A percentile compares a stretch with the other conserved stretches of the same genome.
Conservation (phyloP, 2,888 invertebrate genomes). For the Drosophila helvetica region DNA sequence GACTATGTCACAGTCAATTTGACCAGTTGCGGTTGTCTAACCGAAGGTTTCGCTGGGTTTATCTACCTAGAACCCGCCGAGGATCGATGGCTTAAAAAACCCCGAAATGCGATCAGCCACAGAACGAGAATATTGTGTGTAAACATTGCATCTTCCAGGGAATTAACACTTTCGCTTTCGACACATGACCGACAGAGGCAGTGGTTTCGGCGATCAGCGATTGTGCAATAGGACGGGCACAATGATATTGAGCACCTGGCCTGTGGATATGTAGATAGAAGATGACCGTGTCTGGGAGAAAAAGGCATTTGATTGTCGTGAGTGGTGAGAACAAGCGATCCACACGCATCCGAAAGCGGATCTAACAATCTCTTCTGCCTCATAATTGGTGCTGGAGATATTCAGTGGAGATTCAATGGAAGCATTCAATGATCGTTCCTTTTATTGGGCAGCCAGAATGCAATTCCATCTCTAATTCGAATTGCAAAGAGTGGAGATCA, state of each 20-base stretch:
- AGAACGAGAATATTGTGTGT: conserved; percentile 33
- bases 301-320: not conserved
- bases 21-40: conserved; percentile 18
- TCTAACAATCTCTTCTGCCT: no score
- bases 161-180: conserved; percentile 75
- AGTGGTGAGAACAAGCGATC: no score
- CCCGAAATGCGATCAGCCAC: conserved; percentile 24
- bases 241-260: no score
- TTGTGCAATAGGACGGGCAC: not conserved
- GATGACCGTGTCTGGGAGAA: not conserved
- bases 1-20: conserved; percentile 62
- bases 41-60: conserved; percentile 10
- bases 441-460: no score
- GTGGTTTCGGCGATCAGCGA: not conserved
- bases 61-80: conserved; percentile 29
- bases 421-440: no score
- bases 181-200: conserved; percentile 15
- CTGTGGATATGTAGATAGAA: not conserved
- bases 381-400: no score
- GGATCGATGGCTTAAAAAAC: not conserved
- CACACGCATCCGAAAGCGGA: not conserved
- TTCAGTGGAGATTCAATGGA: no score
- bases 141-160: conserved; percentile 50
- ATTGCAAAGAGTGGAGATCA: not conserved
- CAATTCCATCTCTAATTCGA: not conserved